phyloP scores from a whole-genome alignment of 2,113 vertebrate species.

The Scomber scombrus region DNA sequence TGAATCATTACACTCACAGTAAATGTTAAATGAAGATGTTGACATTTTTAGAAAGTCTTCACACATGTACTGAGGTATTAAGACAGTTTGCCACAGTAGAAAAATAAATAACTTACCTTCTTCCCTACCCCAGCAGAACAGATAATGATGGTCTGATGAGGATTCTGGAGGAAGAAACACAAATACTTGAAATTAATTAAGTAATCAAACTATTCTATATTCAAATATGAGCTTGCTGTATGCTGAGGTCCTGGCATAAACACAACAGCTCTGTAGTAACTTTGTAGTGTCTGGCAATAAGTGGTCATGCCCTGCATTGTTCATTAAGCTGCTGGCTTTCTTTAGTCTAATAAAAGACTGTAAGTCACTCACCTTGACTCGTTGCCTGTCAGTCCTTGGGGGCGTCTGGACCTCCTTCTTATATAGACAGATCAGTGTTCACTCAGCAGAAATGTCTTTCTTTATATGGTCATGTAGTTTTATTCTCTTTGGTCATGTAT shows the following conservation, averaged over 20 bases:
- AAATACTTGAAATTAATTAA: constrained; percentile 31
- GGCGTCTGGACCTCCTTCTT: constrained; percentile 66
- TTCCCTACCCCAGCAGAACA: constrained; percentile 50
- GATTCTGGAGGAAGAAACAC: constrained; percentile 50
- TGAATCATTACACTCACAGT: not conserved
- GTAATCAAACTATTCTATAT: not conserved
- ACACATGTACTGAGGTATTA: not conserved
- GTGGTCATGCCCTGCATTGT: constrained; percentile 73
- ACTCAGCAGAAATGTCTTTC: constrained; percentile 55
- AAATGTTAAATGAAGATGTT: not conserved
- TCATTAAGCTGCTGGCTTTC: constrained; percentile 70
- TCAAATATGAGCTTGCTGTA: constrained; percentile 25
- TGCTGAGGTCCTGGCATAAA: constrained; percentile 36
- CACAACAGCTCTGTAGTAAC: constrained; percentile 14
- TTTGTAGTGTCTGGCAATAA: constrained; percentile 47
- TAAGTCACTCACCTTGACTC: constrained; percentile 80
- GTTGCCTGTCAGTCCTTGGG: constrained; percentile 68
- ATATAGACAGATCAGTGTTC: constrained; percentile 77
- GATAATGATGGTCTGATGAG: constrained; percentile 42
- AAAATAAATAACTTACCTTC: constrained; percentile 60
- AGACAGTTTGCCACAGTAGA: not conserved
- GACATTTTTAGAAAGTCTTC: not conserved
- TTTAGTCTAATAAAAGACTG: constrained; percentile 74
- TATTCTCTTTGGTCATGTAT: constrained; percentile 61
- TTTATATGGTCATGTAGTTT: constrained; percentile 82